Evolutionary conservation across 2,797 vertebrate genomes (phyloP).

Genomic region (Limnodromus scolopaceus): DNA sequence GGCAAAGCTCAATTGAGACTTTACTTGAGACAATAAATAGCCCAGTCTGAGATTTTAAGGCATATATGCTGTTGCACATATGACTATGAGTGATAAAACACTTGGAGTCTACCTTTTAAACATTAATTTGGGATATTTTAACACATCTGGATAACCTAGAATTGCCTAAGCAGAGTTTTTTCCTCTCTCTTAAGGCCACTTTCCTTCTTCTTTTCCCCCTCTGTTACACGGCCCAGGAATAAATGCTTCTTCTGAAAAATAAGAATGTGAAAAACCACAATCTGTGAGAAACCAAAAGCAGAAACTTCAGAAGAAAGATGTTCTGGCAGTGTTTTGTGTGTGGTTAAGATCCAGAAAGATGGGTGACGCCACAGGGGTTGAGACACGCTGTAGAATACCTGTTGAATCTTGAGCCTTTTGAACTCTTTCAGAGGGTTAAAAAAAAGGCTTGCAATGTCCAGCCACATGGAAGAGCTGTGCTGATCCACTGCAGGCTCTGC

Average conservation of each 20-base stretch:
- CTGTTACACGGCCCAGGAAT: neutral
- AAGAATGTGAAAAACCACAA: neutral
- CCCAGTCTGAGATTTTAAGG: neutral
- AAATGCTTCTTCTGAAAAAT: neutral
- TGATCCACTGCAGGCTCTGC: neutral
- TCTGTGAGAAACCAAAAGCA: neutral
- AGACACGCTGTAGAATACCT: neutral
- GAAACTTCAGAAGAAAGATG: neutral
- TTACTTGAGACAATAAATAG: neutral
- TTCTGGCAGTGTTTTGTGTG: neutral
- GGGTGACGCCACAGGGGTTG: accelerated
- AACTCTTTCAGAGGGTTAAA: neutral
- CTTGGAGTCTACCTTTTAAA: neutral
- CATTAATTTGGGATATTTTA: neutral
- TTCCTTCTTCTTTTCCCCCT: neutral
- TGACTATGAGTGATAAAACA: neutral
- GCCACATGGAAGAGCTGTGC: accelerated
- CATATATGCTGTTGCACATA: neutral
- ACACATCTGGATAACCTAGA: neutral
- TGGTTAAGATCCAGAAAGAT: neutral
- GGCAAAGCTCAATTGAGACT: neutral
- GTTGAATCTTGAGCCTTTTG: neutral
- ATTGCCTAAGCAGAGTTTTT: neutral
- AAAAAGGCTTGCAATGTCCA: neutral
- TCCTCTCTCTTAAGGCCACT: neutral